Evolutionary conservation across 1,140 invertebrate genomes (phyloP).

Genomic region (Telenomus remus): DNA sequence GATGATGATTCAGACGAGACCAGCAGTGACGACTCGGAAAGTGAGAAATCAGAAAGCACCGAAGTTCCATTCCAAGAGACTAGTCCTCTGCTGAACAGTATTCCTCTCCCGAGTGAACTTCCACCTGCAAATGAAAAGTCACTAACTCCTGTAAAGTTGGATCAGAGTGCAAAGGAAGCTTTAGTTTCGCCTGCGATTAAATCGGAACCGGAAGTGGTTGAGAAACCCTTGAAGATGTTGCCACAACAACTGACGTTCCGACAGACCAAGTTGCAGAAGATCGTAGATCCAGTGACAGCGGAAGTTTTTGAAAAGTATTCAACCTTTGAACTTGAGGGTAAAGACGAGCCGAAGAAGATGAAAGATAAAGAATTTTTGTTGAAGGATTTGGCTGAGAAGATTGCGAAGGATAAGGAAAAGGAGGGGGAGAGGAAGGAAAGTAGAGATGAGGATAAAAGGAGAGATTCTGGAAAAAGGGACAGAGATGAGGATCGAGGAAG

Average conservation of each 20-base stretch:
- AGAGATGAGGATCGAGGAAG: conserved; percentile 58
- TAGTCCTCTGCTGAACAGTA: conserved; percentile 24
- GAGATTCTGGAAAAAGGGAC: conserved; percentile 59
- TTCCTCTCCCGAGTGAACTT: conserved; percentile 45
- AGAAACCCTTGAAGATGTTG: conserved; percentile 62
- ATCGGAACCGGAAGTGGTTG: neutral
- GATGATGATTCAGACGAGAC: conserved; percentile 9
- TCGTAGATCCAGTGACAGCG: conserved; percentile 22
- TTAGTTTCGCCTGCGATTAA: too few relatives aligned
- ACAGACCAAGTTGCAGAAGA: conserved; percentile 33
- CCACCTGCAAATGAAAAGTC: neutral
- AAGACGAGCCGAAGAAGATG: conserved; percentile 21
- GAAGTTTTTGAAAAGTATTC: conserved; percentile 51
- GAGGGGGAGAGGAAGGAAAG: conserved; percentile 33
- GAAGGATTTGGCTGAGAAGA: conserved; percentile 17
- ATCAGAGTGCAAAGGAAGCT: too few relatives aligned
- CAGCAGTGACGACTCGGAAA: conserved; percentile 34
- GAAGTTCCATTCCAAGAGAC: conserved; percentile 28
- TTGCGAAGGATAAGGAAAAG: conserved; percentile 8
- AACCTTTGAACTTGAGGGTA: conserved; percentile 34
- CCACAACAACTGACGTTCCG: conserved; percentile 67
- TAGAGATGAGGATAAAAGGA: conserved; percentile 47
- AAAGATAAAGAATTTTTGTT: conserved; percentile 14
- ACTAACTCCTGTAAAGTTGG: too few relatives aligned
- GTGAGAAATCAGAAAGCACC: conserved; percentile 32